A percentile compares a stretch with the other conserved stretches of the same genome.
phyloP scores from a whole-genome alignment of 2,797 vertebrate genomes.

The Artibeus jamaicensis region DNA sequence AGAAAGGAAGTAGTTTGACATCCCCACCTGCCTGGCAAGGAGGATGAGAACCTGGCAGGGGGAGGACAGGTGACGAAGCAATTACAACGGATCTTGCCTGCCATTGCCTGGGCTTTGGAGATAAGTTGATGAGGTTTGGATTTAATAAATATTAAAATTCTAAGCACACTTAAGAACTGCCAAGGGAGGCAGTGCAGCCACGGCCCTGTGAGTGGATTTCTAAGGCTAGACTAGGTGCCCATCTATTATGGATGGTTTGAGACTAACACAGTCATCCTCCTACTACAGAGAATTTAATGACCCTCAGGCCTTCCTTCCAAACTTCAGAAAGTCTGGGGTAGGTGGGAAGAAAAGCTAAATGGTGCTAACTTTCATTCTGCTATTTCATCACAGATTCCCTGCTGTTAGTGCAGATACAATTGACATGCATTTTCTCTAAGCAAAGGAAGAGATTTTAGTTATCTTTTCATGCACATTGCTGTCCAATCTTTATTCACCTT shows the following conservation, averaged over 20 bases:
- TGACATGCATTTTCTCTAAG: conserved; percentile 23
- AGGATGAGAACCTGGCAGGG: conserved; percentile 18
- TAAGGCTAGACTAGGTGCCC: conserved; percentile 44
- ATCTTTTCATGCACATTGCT: neutral
- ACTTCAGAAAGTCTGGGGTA: neutral
- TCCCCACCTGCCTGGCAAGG: conserved; percentile 18
- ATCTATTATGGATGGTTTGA: conserved; percentile 68
- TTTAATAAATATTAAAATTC: conserved; percentile 72
- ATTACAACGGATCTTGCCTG: conserved; percentile 7
- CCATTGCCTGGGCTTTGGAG: conserved; percentile 36
- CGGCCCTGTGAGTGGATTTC: conserved; percentile 43
- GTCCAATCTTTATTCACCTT: neutral
- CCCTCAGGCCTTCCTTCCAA: conserved; percentile 28
- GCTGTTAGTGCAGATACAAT: conserved; percentile 10
- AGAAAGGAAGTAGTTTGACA: conserved; percentile 37
- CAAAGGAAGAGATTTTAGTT: conserved; percentile 32
- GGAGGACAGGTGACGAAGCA: conserved; percentile 39
- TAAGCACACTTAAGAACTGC: conserved; percentile 65
- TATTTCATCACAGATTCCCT: neutral
- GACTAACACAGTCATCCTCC: conserved; percentile 49
- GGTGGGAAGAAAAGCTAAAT: neutral
- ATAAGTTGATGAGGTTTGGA: conserved; percentile 51
- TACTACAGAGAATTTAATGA: conserved; percentile 46
- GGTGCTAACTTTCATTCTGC: conserved; percentile 13
- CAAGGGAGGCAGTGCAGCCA: conserved; percentile 28